These are phyloP conservation scores for Drosophila algonquin DNA, from an alignment of 2,888 invertebrate genomes.

Conservation along the genomic window DNA sequence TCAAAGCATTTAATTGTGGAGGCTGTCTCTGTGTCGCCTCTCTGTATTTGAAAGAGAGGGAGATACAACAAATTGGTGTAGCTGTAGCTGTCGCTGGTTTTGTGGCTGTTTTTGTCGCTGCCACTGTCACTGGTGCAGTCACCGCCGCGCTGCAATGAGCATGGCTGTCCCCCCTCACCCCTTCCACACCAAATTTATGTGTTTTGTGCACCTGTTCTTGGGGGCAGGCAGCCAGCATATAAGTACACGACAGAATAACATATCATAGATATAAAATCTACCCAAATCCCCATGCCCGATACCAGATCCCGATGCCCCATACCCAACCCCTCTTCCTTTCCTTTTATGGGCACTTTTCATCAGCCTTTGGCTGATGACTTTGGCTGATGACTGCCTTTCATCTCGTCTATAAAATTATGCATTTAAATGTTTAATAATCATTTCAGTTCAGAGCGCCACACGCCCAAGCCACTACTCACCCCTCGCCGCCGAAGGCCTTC, in stretches of 20 bases:
- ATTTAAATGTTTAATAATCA: constrained; percentile 75
- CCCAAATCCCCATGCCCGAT: constrained; percentile 15
- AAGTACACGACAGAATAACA: background rate
- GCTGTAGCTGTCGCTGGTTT: constrained; percentile 54
- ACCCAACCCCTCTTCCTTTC: background rate
- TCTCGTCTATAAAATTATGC: constrained; percentile 70
- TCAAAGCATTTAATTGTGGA: constrained; percentile 70
- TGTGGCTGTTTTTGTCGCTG: constrained; percentile 23
- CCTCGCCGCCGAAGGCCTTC: constrained; percentile 91
- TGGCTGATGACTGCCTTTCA: constrained; percentile 26
- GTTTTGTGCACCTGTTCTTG: constrained; percentile 66
- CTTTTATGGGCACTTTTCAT: constrained; percentile 2
- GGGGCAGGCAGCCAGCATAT: constrained; percentile 24
- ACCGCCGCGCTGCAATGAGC: constrained; percentile 61
- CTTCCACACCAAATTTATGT: constrained; percentile 29
- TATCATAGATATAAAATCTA: constrained; percentile 35
- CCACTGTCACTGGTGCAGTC: constrained; percentile 3
- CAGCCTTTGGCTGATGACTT: constrained; percentile 28
- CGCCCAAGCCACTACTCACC: constrained; percentile 86
- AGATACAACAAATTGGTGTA: constrained; percentile 69
- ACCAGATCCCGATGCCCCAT: background rate
- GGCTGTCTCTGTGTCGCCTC: constrained; percentile 30
- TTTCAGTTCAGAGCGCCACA: constrained; percentile 24
- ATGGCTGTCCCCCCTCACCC: constrained; percentile 27
- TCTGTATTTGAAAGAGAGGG: constrained; percentile 28